Conservation (phyloP, 2,113 vertebrate species). For the Elachura formosa region DNA sequence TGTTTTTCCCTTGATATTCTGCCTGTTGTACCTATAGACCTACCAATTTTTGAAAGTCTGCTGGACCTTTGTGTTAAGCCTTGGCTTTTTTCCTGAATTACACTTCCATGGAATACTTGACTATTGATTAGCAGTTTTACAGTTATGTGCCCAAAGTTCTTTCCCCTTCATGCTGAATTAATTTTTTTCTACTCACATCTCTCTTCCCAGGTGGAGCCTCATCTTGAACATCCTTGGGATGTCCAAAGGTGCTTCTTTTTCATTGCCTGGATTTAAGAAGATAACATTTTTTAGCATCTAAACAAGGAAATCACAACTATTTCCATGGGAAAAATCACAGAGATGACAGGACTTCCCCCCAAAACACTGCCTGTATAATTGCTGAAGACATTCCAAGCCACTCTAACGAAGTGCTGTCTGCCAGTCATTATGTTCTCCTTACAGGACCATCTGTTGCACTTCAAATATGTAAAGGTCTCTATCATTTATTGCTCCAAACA, state of each 20-base stretch:
- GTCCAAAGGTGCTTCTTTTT: background rate
- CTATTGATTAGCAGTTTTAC: background rate
- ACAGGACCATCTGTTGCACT: constrained; percentile 59
- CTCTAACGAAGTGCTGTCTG: constrained; percentile 50
- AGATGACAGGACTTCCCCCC: constrained; percentile 1
- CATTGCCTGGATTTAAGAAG: background rate
- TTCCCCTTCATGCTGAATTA: background rate
- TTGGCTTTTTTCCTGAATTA: background rate
- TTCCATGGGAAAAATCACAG: background rate
- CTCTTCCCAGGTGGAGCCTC: background rate
- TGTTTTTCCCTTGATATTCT: background rate
- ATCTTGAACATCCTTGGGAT: background rate
- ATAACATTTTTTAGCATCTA: background rate
- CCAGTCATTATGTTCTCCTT: constrained; percentile 56
- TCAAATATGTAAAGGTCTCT: constrained; percentile 47
- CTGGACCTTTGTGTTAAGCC: background rate
- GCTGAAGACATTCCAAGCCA: constrained; percentile 45
- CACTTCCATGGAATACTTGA: background rate
- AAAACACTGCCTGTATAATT: constrained; percentile 27
- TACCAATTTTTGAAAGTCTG: background rate
- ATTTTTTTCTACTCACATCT: background rate
- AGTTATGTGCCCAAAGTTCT: background rate
- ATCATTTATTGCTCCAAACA: constrained; percentile 40
- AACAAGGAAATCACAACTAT: background rate
- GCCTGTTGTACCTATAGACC: background rate